phyloP scores from a whole-genome alignment of 2,888 invertebrate species.

The Aphidius colemani region DNA sequence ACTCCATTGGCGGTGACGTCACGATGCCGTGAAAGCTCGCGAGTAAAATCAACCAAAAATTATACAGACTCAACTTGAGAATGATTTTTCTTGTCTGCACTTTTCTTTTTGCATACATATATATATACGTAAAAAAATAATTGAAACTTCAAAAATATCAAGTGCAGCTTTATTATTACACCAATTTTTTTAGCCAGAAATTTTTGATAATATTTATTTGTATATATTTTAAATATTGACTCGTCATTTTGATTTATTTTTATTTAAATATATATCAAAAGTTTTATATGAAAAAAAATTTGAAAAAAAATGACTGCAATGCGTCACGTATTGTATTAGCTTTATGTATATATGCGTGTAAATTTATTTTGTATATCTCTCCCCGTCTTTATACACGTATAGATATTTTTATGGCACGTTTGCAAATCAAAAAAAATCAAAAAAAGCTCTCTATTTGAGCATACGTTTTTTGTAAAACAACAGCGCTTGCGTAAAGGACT shows the following conservation, averaged over 20 bases:
- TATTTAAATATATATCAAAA: not conserved
- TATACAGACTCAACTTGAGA: too few species aligned
- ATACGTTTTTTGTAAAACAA: too few species aligned
- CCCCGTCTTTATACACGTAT: too few species aligned
- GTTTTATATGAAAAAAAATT: not conserved
- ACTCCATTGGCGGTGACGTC: slow-evolving; percentile 49
- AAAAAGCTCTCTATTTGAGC: too few species aligned
- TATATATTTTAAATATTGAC: not conserved
- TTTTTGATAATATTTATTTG: not conserved
- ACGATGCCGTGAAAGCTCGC: slow-evolving; percentile 31
- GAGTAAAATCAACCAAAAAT: not conserved
- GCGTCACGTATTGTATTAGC: not conserved
- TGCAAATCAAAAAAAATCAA: not conserved
- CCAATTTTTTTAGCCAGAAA: not conserved
- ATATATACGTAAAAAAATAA: too few species aligned
- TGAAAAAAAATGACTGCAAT: slow-evolving; percentile 6
- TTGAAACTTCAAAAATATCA: too few species aligned
- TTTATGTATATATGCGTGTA: too few species aligned
- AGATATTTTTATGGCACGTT: not conserved
- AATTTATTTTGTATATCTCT: too few species aligned
- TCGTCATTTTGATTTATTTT: not conserved
- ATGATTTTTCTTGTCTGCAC: too few species aligned
- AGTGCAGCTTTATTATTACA: too few species aligned
- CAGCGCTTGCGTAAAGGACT: slow-evolving; percentile 14
- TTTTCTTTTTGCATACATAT: too few species aligned